These are phyloP conservation scores for Alfaro cultratus DNA, from an alignment of 2,797 vertebrate genomes.

Conservation along the genomic window DNA sequence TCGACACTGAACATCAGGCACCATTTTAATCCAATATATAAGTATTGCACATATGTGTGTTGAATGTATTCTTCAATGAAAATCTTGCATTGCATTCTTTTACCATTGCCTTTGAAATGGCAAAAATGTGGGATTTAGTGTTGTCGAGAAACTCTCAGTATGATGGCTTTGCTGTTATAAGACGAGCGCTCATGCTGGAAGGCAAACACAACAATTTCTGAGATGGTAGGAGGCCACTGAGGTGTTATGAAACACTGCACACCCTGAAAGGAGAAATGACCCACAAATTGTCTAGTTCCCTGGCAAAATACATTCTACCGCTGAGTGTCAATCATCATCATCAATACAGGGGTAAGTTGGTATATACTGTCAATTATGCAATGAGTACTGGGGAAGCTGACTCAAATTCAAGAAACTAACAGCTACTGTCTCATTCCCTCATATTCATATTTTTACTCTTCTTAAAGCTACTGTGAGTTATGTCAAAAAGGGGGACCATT, in stretches of 20 bases:
- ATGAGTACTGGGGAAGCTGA: constrained; percentile 45
- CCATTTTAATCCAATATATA: neutral
- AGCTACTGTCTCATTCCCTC: constrained; percentile 27
- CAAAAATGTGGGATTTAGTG: constrained; percentile 3
- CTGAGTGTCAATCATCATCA: constrained; percentile 45
- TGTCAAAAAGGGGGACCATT: constrained; percentile 49
- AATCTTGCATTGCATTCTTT: neutral
- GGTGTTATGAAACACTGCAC: constrained; percentile 38
- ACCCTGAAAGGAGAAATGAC: constrained; percentile 52
- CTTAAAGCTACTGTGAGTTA: constrained; percentile 35
- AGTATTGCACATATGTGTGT: neutral
- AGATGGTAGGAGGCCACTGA: constrained; percentile 23
- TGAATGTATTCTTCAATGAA: neutral
- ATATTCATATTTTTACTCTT: constrained; percentile 13
- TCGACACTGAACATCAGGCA: constrained; percentile 8
- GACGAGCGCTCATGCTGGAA: constrained; percentile 34
- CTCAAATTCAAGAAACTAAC: constrained; percentile 48
- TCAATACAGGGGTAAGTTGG: neutral
- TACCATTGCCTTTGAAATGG: neutral
- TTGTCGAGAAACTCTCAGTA: constrained; percentile 17
- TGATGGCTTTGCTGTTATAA: constrained; percentile 27
- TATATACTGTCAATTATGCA: constrained; percentile 50
- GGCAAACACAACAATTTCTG: constrained; percentile 47
- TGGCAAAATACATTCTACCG: constrained; percentile 52
- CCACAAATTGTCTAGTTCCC: constrained; percentile 58